Base-by-base conservation (phyloP, 2,797 vertebrate genomes). In the Sebastes elongatus region DNA sequence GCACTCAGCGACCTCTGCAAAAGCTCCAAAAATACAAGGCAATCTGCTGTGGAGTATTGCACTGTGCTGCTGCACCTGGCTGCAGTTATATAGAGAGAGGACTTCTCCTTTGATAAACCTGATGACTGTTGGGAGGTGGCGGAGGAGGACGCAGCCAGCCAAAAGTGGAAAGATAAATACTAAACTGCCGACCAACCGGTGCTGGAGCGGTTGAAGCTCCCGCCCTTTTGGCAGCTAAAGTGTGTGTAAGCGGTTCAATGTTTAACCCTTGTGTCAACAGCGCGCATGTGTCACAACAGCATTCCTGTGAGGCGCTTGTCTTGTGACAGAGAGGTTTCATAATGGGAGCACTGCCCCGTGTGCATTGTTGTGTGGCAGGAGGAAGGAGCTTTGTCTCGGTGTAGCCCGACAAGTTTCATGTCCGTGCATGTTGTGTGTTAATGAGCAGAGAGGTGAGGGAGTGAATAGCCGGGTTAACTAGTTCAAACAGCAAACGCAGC, bases 261-360 rank as follows among this genome's bases (percentile, higher is more conserved):
- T 93, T 94, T 92, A 94, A 95, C 93, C 86, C 92, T 89, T 93
- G 86, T 88, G 92, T 95, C 92, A 94, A 94, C 90, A 91, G 77
- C 16, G 14, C 13, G 71, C 68, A 88, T 92, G 93, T 94, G 93
- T 93, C 91, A 93, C 92, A 93, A 92, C 90, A 91, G 91, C 92
- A 93, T 94, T 95, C 92, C 89, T 80, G 87, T 42, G 84, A 92
- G 85, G 78, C 79, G n/a, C 71, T 83, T 2, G 80, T 93, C 92
- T 91, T 94, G 92, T 94, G 93, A 93, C 92, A 85, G 81, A 88
- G 90, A 32, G 49, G 75, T 93, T 94, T 94, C 90, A 89, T 93
- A 94, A 94, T 87, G 84, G 72, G 61, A 77, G 78, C 83, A 3
- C 67, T 57, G 61, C 73, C 71, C 76, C 35, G 22, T 64, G 5